Base-by-base conservation (phyloP, 1,140 invertebrate species). In the Chironomus striatipennis region DNA sequence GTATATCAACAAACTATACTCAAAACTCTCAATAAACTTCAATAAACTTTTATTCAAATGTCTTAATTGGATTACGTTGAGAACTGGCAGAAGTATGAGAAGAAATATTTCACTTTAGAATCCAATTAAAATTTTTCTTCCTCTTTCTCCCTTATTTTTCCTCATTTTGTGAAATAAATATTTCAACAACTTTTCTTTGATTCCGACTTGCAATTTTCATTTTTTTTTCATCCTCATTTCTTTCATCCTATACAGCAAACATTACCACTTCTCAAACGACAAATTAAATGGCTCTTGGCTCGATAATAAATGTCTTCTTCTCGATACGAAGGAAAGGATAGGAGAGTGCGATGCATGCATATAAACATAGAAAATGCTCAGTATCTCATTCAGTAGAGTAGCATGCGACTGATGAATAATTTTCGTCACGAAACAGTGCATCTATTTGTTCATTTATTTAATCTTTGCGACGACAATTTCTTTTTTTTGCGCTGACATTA, bases 261-360 rank as follows among this genome's bases (percentile, higher is more conserved):
- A 57, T 57, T n/a, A n/a, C 47, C 47, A 57, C 47, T 57, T 57
- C 47, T 57, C 47, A 57, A 57, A 57, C n/a, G 47, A 57, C 47
- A 57, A 57, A 57, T 57, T 57, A 57, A 57, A 57, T 57, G 47
- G 47, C 47, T 57, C 47, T 57, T 57, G 47, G 47, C 47, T 57
- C 47, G 47, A 57, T 57, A 57, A 57, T 57, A 57, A 57, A 57
- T 57, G 47, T 57, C 47, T 57, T 57, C n/a, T 57, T 12, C 47
- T n/a, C 12, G 15, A 57, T 12, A n/a, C 47, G 47, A 34, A n/a
- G 24, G 24, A 34, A 1, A 34, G 24, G 24, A 1, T 34, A 34
- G 24, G 24, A 34, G 24, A 34, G 24, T 34, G 24, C 24, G 24
- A 34, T 34, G 24, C 24, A 34, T 34, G n/a, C 47, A 57, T n/a